Evolutionary conservation across 2,797 vertebrate genomes (phyloP).

Genomic region (Fistularia commersonii): DNA sequence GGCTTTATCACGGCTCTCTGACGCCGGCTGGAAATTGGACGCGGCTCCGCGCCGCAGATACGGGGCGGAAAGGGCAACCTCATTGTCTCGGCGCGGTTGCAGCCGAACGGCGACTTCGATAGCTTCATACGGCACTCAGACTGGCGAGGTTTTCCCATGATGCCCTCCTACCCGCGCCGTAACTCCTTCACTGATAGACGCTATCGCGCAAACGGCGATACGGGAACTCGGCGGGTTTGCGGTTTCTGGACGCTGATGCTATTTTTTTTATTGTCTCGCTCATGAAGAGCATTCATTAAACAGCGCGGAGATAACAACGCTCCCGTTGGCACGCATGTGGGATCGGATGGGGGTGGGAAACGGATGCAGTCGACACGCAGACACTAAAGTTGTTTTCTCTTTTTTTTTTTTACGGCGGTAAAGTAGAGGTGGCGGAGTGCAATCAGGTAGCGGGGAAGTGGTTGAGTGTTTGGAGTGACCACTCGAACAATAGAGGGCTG

Average conservation of each 20-base stretch:
- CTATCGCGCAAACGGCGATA: conserved; percentile 10
- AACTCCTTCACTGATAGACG: conserved; percentile 17
- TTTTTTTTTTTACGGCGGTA: too few relatives aligned
- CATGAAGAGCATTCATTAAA: too few relatives aligned
- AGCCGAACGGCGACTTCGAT: conserved; percentile 14
- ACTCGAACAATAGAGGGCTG: too few relatives aligned
- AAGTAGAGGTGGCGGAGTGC: too few relatives aligned
- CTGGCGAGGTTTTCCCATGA: conserved; percentile 16
- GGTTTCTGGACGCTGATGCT: conserved; percentile 30
- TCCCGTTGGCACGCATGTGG: too few relatives aligned
- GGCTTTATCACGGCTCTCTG: conserved; percentile 34
- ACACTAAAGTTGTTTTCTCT: too few relatives aligned
- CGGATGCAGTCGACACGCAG: too few relatives aligned
- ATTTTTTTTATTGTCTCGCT: too few relatives aligned
- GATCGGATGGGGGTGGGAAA: too few relatives aligned
- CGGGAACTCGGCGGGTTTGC: conserved; percentile 8
- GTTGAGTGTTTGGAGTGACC: conserved; percentile 45
- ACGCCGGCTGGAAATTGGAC: conserved; percentile 37
- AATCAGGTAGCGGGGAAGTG: conserved; percentile 31
- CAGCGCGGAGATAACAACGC: too few relatives aligned
- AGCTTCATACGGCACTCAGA: conserved; percentile 6
- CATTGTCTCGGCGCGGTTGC: conserved; percentile 33
- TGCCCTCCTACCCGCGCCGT: too few relatives aligned
- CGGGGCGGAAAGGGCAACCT: conserved; percentile 42
- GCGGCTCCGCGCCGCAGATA: too few relatives aligned